Conservation (phyloP, 2,113 vertebrate genomes). For the Lasiurus borealis region DNA sequence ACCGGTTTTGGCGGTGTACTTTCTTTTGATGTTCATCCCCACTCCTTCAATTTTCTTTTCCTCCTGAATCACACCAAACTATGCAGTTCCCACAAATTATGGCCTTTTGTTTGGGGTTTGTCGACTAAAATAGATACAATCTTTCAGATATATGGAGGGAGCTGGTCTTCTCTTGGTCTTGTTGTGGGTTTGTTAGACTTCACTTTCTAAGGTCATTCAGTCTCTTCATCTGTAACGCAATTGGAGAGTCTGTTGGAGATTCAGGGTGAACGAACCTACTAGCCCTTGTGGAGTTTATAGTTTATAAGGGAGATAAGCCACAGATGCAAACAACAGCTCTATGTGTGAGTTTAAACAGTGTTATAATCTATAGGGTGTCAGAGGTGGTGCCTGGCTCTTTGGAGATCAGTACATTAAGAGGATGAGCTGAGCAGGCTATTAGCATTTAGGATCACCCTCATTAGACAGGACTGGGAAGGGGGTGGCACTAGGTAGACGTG, state of each 20-base stretch:
- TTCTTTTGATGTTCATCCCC: constrained; percentile 3
- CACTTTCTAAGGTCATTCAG: background rate
- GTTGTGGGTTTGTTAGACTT: background rate
- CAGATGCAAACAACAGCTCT: background rate
- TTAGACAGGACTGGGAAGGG: background rate
- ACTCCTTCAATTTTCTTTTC: constrained; percentile 70
- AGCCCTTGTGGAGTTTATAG: background rate
- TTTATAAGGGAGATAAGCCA: background rate
- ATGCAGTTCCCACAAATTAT: background rate
- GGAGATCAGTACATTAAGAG: background rate
- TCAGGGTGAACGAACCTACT: background rate
- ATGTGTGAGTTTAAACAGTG: background rate
- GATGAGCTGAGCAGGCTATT: background rate
- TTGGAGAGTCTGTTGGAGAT: background rate
- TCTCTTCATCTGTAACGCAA: background rate
- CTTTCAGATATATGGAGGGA: background rate
- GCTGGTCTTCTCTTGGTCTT: background rate
- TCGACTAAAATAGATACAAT: background rate
- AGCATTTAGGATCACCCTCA: background rate
- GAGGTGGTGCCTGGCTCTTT: background rate
- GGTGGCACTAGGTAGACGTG: background rate
- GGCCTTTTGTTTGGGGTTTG: background rate
- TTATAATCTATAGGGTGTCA: background rate
- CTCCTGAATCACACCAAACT: constrained; percentile 42
- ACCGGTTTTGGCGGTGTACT: too few species aligned